A percentile compares a stretch with the other conserved stretches of the same genome.
Conservation (phyloP, 2,888 invertebrate genomes). For the Apantesis nais region DNA sequence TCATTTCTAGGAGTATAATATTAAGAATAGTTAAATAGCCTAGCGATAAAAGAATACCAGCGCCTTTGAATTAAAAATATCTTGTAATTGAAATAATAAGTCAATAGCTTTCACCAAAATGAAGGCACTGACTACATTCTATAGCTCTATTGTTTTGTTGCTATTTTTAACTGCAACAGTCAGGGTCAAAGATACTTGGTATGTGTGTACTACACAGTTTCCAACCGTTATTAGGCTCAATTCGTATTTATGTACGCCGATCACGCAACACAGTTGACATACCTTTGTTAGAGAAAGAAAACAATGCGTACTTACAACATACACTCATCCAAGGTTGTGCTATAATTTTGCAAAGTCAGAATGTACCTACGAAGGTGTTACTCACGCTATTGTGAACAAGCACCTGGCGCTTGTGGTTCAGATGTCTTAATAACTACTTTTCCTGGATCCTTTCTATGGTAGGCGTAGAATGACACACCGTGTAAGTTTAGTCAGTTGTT, state of each 20-base stretch:
- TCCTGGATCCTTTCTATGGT: too few species aligned
- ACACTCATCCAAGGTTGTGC: constrained; percentile 27
- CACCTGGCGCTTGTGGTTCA: too few species aligned
- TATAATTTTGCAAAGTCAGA: constrained; percentile 31
- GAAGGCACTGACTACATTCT: neutral
- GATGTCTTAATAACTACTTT: too few species aligned
- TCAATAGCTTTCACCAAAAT: neutral
- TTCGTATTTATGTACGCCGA: constrained; percentile 4
- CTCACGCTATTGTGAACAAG: too few species aligned
- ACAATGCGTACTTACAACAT: constrained; percentile 8
- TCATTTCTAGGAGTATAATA: neutral
- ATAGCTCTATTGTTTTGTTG: neutral
- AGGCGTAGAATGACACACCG: too few species aligned
- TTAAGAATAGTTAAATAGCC: too few species aligned
- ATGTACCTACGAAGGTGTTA: too few species aligned
- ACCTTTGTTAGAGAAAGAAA: constrained; percentile 17
- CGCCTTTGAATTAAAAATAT: too few species aligned
- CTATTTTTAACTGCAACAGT: neutral
- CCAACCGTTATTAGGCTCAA: neutral
- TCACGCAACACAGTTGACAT: constrained; percentile 8
- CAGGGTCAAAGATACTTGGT: neutral
- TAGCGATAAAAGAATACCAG: too few species aligned
- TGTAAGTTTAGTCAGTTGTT: too few species aligned
- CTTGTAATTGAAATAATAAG: neutral
- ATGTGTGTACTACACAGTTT: neutral